Conservation (phyloP, 2,113 vertebrate genomes). For the Eulemur rufifrons region DNA sequence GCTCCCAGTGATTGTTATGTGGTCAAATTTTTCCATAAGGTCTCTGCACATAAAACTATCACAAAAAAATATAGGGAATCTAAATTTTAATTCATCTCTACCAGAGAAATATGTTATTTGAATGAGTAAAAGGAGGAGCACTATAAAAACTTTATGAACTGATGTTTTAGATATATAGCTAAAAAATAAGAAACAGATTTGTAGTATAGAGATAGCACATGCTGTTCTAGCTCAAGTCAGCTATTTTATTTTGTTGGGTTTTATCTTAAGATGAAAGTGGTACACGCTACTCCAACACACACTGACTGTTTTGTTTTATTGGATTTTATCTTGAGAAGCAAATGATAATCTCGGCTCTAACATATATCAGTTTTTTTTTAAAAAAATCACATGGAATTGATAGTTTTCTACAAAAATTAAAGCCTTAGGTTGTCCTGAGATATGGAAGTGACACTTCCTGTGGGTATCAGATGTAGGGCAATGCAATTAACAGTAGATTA, state of each 20-base stretch:
- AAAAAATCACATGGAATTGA: conserved; percentile 44
- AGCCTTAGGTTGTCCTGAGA: neutral
- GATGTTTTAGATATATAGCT: conserved; percentile 65
- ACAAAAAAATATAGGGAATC: neutral
- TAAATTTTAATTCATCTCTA: conserved; percentile 29
- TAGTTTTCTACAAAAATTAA: conserved; percentile 62
- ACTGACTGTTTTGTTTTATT: conserved; percentile 63
- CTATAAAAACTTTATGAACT: conserved; percentile 62
- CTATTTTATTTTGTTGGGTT: conserved; percentile 78
- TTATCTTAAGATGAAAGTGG: conserved; percentile 78
- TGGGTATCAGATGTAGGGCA: conserved; percentile 42
- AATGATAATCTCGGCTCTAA: conserved; percentile 47
- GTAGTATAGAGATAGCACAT: conserved; percentile 73
- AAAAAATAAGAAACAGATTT: conserved; percentile 77
- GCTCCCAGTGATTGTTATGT: neutral
- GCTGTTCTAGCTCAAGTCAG: conserved; percentile 77
- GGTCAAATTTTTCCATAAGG: neutral
- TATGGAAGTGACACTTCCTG: conserved; percentile 71
- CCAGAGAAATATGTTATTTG: neutral
- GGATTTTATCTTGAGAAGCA: conserved; percentile 62
- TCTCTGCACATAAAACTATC: neutral
- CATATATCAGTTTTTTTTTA: conserved; percentile 73
- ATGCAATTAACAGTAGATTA: neutral
- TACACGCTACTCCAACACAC: conserved; percentile 37
- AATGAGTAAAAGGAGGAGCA: neutral